These are phyloP conservation scores for Siderastrea radians DNA, from an alignment of 92 coral and sea anemone species.

Conservation along the genomic window DNA sequence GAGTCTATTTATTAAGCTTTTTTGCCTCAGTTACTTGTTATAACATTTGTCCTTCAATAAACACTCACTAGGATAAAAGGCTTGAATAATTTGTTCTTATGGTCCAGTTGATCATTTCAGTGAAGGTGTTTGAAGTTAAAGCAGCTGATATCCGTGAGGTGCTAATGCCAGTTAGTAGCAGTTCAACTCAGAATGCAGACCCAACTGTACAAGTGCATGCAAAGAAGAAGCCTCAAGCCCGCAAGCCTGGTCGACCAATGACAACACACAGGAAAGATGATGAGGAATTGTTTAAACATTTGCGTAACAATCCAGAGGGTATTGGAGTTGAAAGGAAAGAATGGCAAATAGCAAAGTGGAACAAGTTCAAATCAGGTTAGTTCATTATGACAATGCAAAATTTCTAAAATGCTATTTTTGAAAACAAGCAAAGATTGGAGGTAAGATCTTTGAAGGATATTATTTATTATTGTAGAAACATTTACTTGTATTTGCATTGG, in stretches of 20 bases:
- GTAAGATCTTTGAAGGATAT: slow-evolving; percentile 24
- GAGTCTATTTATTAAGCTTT: no score
- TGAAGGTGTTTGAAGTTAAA: slow-evolving; percentile 68
- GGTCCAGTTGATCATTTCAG: background rate
- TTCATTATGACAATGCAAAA: slow-evolving; percentile 47
- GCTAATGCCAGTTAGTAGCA: slow-evolving; percentile 47
- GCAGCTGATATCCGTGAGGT: slow-evolving; percentile 39
- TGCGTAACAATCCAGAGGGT: slow-evolving; percentile 72
- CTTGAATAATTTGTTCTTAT: no score
- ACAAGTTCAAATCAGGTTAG: slow-evolving; percentile 58
- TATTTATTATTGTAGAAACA: slow-evolving; percentile 2
- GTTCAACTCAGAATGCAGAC: no score
- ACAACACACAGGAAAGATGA: slow-evolving; percentile 76
- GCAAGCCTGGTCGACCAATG: slow-evolving; percentile 68
- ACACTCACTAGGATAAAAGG: no score
- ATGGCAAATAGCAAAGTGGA: slow-evolving; percentile 28
- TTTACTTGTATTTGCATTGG: slow-evolving; percentile 42
- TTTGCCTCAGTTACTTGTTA: no score
- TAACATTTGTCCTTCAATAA: no score
- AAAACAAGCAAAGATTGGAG: slow-evolving; percentile 29
- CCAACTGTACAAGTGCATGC: no score
- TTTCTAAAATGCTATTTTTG: slow-evolving; percentile 28
- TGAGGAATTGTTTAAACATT: slow-evolving; percentile 68
- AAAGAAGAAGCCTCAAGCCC: background rate
- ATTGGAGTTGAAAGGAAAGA: slow-evolving; percentile 31